These are phyloP conservation scores for Gymnothorax javanicus DNA, from an alignment of 2,797 vertebrate species.

Conservation along the genomic window DNA sequence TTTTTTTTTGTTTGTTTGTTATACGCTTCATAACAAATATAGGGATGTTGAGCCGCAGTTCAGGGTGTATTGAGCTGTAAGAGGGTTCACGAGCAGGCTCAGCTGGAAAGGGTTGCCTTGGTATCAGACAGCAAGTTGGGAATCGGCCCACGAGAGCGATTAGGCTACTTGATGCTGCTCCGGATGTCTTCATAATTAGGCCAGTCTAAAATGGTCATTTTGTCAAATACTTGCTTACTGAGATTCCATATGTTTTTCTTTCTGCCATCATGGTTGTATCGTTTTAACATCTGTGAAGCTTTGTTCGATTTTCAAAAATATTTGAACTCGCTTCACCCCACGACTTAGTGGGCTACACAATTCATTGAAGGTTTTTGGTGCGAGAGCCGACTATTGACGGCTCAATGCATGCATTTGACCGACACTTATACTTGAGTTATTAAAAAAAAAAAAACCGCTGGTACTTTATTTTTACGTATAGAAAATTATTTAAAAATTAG, in stretches of 20 bases:
- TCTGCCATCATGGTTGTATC: background rate
- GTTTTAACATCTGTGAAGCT: background rate
- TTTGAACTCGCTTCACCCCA: background rate
- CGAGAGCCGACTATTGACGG: background rate
- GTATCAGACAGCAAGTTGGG: background rate
- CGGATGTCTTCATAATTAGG: background rate
- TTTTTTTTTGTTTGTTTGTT: constrained; percentile 47
- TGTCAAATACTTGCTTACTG: background rate
- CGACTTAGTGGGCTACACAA: background rate
- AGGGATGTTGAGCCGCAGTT: constrained; percentile 17
- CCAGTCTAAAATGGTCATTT: constrained; percentile 4
- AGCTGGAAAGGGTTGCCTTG: background rate
- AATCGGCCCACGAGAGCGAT: constrained; percentile 4
- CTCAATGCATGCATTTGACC: background rate
- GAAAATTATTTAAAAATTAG: too few relatives aligned
- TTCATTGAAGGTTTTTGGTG: background rate
- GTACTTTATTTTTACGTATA: too few relatives aligned
- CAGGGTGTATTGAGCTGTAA: background rate
- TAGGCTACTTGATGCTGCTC: background rate
- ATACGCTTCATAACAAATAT: constrained; percentile 48
- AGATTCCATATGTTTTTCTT: background rate
- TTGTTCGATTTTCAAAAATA: background rate
- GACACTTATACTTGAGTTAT: background rate
- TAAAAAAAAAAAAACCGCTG: too few relatives aligned
- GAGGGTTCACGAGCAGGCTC: background rate